Percentiles rank a stretch among this genome's conserved stretches.
These are phyloP conservation scores for Genyomyrus donnyi DNA, from an alignment of 2,113 vertebrate genomes.

Conservation along the genomic window DNA sequence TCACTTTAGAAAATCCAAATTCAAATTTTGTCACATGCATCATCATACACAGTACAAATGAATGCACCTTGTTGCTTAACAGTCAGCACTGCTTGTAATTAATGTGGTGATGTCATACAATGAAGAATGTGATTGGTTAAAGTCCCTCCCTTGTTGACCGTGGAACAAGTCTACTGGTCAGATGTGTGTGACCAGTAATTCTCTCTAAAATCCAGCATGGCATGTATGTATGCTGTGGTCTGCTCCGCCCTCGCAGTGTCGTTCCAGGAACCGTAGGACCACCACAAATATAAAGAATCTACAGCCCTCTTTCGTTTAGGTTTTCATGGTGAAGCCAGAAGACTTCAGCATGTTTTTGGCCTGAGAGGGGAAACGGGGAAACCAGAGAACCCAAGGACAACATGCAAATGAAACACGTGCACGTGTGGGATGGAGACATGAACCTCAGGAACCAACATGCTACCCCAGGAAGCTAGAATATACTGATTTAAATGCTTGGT, in stretches of 20 bases:
- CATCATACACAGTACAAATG: no score
- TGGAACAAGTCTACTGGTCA: not conserved
- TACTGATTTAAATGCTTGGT: not conserved
- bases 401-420: not conserved
- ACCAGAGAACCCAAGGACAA: not conserved
- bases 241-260: not conserved
- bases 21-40: no score
- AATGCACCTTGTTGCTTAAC: not conserved
- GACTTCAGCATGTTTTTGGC: not conserved
- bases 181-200: not conserved
- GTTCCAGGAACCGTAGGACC: not conserved
- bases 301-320: not conserved
- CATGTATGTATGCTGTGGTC: not conserved
- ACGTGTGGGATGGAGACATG: not conserved
- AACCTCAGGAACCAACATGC: not conserved
- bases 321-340: not conserved
- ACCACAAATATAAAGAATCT: not conserved
- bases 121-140: not conserved
- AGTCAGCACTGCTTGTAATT: not conserved
- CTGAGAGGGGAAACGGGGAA: not conserved
- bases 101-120: not conserved
- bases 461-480: not conserved
- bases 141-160: not conserved
- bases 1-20: not conserved
- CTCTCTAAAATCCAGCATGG: not conserved